Conservation (phyloP, 2,888 invertebrate species). For the Cephus pygmeus region DNA sequence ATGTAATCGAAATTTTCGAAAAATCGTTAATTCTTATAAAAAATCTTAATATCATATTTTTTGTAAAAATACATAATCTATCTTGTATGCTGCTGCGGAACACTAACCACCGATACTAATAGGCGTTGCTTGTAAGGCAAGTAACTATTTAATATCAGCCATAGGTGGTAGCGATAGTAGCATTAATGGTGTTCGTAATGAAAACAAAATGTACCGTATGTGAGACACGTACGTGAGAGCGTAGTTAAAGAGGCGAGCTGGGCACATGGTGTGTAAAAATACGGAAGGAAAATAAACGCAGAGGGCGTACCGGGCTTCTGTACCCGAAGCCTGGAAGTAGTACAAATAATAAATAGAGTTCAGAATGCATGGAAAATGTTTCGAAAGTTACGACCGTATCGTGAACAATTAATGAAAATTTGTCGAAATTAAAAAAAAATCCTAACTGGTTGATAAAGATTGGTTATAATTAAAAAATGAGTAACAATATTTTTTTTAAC, state of each 20-base stretch:
- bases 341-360: neutral
- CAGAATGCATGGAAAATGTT: neutral
- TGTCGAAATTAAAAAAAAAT: neutral
- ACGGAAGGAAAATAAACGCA: conserved; percentile 21
- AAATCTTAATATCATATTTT: too few species aligned
- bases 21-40: too few species aligned
- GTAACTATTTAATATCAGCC: neutral
- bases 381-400: neutral
- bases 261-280: conserved; percentile 24
- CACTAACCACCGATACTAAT: neutral
- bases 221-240: neutral
- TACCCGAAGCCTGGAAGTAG: neutral
- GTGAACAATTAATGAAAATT: neutral
- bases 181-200: neutral
- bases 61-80: too few species aligned
- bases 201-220: neutral
- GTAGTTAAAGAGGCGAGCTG: neutral
- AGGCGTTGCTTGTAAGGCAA: neutral
- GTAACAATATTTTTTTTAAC: neutral
- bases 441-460: neutral
- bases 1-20: too few species aligned
- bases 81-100: too few species aligned
- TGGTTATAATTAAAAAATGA: neutral
- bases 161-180: neutral
- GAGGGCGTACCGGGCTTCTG: neutral